Base-by-base conservation (phyloP, 30 jellyfish, hydroid and myxozoan genomes). In the Morbakka virulenta region DNA sequence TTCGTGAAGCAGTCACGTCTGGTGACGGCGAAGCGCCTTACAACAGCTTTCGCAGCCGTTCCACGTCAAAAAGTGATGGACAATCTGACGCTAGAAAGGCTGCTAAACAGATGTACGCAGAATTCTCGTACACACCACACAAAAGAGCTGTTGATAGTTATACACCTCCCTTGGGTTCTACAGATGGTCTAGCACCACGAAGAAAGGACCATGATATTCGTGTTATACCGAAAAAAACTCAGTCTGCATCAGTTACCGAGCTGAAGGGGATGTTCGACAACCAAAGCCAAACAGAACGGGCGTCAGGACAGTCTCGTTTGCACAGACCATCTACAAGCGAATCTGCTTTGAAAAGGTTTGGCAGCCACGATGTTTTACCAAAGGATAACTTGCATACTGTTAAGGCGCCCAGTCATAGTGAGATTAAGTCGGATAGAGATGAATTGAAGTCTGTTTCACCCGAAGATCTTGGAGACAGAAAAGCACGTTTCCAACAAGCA, bases 41-140 rank as follows among this genome's bases (percentile, higher is more conserved):
- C 9, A 75, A 69, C 65, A 81, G 88, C 2, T 12, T 29, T 2
- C 76, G 95, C 1, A 65, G 36, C 29, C n/a, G 23, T 3, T 83
- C 95, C 1, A 88, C 17, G 17, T 41, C 57, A 6, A 17, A 17
- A 6, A 41, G 17, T 41, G 57, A 41, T 17, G 17, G 57, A 6
- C 9, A 74, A 27, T 32, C 88, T 9, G 91, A 66, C 31, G 6
- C 80, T 17, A 34, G 88, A 21, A 77, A 77, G 41, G 88, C 81
- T 26, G 69, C 88, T 1, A 73, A 35, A 69, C 82, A 82, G 21
- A 61, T 83, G 2, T 88, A 88, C 50, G 95, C 86, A 6, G 97
- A 88, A 69, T 77, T 88, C 2, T 80, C 97, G 35, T 81, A 83
- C 14, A 71, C 87, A 20, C 97, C 97, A 13, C 27, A 61, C 2